Conservation (phyloP, 64 coral and sea anemone species). For the Platygyra sinensis region DNA sequence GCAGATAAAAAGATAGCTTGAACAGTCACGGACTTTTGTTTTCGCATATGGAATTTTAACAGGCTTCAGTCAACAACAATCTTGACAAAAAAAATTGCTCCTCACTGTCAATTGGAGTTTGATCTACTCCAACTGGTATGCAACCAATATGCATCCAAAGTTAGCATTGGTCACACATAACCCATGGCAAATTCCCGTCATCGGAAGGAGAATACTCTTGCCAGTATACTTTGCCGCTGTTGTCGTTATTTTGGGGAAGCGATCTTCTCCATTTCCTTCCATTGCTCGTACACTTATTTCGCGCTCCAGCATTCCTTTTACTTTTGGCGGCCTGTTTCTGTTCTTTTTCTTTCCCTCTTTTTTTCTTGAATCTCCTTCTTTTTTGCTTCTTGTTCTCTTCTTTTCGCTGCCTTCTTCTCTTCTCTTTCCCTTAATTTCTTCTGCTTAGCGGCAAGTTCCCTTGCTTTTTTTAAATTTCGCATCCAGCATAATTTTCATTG, state of each 20-base stretch:
- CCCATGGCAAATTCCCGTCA: constrained; percentile 50
- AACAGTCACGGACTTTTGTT: too few relatives aligned
- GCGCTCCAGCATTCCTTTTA: not conserved
- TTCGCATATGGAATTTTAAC: too few relatives aligned
- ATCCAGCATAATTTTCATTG: constrained; percentile 45
- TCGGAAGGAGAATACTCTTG: constrained; percentile 32
- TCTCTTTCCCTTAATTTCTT: constrained; percentile 34
- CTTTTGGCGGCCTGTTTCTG: not conserved
- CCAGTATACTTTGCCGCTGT: constrained; percentile 53
- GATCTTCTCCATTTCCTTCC: constrained; percentile 29
- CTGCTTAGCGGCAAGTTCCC: constrained; percentile 50
- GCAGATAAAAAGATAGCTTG: too few relatives aligned
- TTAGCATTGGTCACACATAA: constrained; percentile 48
- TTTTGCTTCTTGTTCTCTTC: constrained; percentile 13
- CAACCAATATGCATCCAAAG: constrained; percentile 58
- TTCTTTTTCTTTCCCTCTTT: constrained; percentile 7
- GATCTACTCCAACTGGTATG: constrained; percentile 35
- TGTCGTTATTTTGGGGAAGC: constrained; percentile 9
- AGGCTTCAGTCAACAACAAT: not conserved
- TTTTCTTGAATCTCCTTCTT: not conserved
- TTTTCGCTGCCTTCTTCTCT: constrained; percentile 37
- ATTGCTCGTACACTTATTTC: not conserved
- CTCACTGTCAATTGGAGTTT: constrained; percentile 38
- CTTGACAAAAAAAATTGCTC: constrained; percentile 41
- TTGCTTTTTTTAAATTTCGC: constrained; percentile 53